Conservation (phyloP, 2,888 invertebrate species). For the Sialis fuliginosa region DNA sequence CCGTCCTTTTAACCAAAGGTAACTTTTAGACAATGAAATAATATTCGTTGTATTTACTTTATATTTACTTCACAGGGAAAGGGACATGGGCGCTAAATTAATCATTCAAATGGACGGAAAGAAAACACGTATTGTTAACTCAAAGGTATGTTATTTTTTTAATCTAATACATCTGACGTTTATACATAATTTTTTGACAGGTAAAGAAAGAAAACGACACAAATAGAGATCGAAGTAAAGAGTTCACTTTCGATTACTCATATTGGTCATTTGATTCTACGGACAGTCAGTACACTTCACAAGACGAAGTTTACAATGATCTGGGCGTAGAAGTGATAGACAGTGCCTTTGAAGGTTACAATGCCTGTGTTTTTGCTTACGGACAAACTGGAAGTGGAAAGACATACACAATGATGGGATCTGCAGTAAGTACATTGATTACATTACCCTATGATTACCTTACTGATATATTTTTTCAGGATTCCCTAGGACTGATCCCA, state of each 20-base stretch:
- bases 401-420: constrained; percentile 86
- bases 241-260: constrained; percentile 79
- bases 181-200: constrained; percentile 21
- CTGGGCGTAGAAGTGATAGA: constrained; percentile 62
- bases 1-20: constrained; percentile 82
- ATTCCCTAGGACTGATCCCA: constrained; percentile 67
- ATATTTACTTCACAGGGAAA: constrained; percentile 45
- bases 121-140: constrained; percentile 59
- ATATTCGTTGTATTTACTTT: constrained; percentile 1
- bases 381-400: constrained; percentile 86
- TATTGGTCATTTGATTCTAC: constrained; percentile 66
- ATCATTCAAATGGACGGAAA: constrained; percentile 77
- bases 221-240: constrained; percentile 50
- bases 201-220: constrained; percentile 36
- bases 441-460: constrained; percentile 1
- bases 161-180: background rate
- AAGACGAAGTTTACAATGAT: constrained; percentile 65
- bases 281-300: constrained; percentile 57
- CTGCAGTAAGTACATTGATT: constrained; percentile 32
- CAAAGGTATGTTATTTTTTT: constrained; percentile 35
- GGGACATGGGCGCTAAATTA: constrained; percentile 63
- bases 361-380: constrained; percentile 82
- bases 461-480: constrained; percentile 25
- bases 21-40: constrained; percentile 13
- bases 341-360: constrained; percentile 70